phyloP scores from a whole-genome alignment of 2,797 vertebrate species.

The Alosa sapidissima region DNA sequence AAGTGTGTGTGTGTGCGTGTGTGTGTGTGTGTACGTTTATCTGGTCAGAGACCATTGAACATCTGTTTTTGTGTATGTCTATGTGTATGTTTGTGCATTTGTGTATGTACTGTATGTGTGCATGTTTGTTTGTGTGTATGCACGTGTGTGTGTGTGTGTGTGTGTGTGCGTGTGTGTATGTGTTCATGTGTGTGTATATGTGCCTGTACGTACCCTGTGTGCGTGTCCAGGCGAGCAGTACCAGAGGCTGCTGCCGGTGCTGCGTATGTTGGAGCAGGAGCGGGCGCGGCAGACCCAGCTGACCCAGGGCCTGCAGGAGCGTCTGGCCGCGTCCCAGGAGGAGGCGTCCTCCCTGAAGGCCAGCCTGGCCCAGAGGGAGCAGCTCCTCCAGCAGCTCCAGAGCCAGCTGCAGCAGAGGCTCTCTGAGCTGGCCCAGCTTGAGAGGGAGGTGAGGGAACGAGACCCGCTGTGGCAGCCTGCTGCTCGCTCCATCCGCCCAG shows the following conservation, averaged over 20 bases:
- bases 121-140: slow-evolving; percentile 55
- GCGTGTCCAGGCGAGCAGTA: slow-evolving; percentile 52
- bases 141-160: neutral
- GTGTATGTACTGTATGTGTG: neutral
- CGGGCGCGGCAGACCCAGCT: slow-evolving; percentile 66
- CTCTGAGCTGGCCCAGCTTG: neutral
- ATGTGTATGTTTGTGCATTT: neutral
- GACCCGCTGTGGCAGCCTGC: neutral
- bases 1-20: neutral
- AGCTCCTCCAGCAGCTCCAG: slow-evolving; percentile 80
- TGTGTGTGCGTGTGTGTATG: slow-evolving; percentile 7
- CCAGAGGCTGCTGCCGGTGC: slow-evolving; percentile 65
- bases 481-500: neutral
- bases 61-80: neutral
- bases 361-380: slow-evolving; percentile 76
- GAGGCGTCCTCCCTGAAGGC: slow-evolving; percentile 75
- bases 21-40: neutral
- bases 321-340: slow-evolving; percentile 69
- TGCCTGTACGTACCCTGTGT: neutral
- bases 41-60: too few species aligned
- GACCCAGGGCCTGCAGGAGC: slow-evolving; percentile 68
- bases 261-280: slow-evolving; percentile 74
- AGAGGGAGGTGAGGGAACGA: slow-evolving; percentile 10
- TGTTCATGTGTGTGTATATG: neutral
- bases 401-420: slow-evolving; percentile 74